Evolutionary conservation across 2,797 vertebrate genomes (phyloP).

Genomic region (Semaprochilodus insignis): DNA sequence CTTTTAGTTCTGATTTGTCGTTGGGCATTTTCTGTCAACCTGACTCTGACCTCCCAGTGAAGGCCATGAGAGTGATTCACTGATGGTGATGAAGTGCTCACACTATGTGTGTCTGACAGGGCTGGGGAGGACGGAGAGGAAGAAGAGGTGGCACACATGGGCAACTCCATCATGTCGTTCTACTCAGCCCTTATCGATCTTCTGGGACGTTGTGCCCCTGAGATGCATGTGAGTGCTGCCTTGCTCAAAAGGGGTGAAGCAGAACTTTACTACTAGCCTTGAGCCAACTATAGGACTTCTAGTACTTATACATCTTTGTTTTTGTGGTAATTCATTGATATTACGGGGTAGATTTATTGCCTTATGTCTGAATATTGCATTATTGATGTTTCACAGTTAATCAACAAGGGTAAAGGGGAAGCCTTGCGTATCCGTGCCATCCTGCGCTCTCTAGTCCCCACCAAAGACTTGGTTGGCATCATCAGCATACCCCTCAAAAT

Average conservation of each 20-base stretch:
- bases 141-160: conserved; percentile 93
- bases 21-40: background rate
- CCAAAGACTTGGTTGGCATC: conserved; percentile 92
- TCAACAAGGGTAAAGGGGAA: conserved; percentile 97
- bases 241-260: background rate
- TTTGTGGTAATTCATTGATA: background rate
- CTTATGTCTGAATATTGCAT: background rate
- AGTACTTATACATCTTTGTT: background rate
- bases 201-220: conserved; percentile 96
- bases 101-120: conserved; percentile 68
- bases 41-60: conserved; percentile 9
- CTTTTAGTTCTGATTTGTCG: background rate
- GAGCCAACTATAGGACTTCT: background rate
- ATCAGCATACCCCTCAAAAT: conserved; percentile 96
- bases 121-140: conserved; percentile 82
- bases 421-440: conserved; percentile 96
- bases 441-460: conserved; percentile 95
- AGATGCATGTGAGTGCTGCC: conserved; percentile 91
- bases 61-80: conserved; percentile 8
- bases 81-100: background rate
- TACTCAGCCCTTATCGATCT: conserved; percentile 98
- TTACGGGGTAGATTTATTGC: background rate
- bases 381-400: conserved; percentile 82
- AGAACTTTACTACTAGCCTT: background rate
- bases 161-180: conserved; percentile 99